Evolutionary conservation across 2,113 vertebrate genomes (phyloP).

Genomic region (Orthonyx spaldingii): DNA sequence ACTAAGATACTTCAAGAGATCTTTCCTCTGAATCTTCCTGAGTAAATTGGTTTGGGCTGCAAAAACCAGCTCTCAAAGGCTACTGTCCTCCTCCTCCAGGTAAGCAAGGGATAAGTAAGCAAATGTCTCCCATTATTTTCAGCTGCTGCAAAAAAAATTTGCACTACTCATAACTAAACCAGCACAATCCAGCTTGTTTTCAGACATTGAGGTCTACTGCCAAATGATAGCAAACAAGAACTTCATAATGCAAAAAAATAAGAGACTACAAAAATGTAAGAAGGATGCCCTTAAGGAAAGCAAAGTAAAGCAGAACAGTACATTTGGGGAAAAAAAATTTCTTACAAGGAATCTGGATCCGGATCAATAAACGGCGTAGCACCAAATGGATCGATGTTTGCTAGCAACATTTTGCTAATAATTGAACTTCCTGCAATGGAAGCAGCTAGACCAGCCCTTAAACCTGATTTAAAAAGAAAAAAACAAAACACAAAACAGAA

Average conservation of each 20-base stretch:
- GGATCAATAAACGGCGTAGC: constrained; percentile 96
- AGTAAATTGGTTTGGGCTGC: background rate
- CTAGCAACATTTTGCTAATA: constrained; percentile 98
- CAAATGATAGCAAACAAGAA: background rate
- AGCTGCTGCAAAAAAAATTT: background rate
- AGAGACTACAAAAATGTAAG: background rate
- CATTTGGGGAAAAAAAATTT: background rate
- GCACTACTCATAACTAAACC: background rate
- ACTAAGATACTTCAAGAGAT: background rate
- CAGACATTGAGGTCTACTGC: background rate
- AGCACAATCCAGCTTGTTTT: background rate
- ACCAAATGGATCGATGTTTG: constrained; percentile 95
- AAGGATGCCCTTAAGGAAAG: background rate
- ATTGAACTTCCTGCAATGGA: constrained; percentile 98
- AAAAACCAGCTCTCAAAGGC: background rate
- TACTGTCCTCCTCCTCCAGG: background rate
- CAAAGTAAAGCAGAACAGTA: background rate
- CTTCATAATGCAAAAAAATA: background rate
- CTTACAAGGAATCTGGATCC: constrained; percentile 94
- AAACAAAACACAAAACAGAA: background rate
- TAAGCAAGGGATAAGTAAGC: background rate
- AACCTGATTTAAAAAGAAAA: constrained; percentile 69
- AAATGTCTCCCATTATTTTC: background rate
- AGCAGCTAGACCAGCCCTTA: constrained; percentile 93
- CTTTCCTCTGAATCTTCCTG: background rate